phyloP scores from a whole-genome alignment of 2,888 invertebrate genomes.

The Drosophila paracracens region DNA sequence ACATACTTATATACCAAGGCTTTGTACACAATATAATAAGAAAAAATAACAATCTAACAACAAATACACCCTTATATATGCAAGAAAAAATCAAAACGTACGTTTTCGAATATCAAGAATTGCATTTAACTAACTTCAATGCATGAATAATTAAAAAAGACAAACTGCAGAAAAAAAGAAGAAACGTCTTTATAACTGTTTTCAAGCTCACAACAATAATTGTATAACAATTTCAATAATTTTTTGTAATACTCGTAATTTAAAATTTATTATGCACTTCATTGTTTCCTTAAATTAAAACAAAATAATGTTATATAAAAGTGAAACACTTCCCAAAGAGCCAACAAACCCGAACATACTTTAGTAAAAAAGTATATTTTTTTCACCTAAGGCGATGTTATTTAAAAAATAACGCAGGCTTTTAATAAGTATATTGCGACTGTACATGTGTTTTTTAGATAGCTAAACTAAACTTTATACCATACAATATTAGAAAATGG shows the following conservation, averaged over 20 bases:
- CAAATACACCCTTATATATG: conserved; percentile 24
- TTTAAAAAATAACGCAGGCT: conserved; percentile 69
- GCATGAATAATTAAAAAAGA: conserved; percentile 46
- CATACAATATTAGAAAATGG: conserved; percentile 70
- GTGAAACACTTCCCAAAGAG: conserved; percentile 67
- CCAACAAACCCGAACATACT: conserved; percentile 52
- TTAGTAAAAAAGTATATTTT: conserved; percentile 28
- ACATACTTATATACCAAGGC: conserved; percentile 31
- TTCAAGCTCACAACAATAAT: conserved; percentile 57
- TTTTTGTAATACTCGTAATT: conserved; percentile 45
- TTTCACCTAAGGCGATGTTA: conserved; percentile 54
- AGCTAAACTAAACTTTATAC: conserved; percentile 78
- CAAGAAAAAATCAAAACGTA: conserved; percentile 50
- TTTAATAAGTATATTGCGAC: conserved; percentile 68
- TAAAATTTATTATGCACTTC: conserved; percentile 42
- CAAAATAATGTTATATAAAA: neutral
- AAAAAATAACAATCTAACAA: conserved; percentile 18
- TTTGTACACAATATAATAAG: conserved; percentile 32
- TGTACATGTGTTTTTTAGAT: conserved; percentile 79
- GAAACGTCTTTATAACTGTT: conserved; percentile 22
- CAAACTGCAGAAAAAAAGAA: conserved; percentile 20
- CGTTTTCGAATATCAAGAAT: conserved; percentile 65
- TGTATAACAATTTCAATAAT: conserved; percentile 48
- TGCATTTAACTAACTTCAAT: conserved; percentile 60
- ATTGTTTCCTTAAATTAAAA: conserved; percentile 21